phyloP scores from a whole-genome alignment of 1,140 invertebrate genomes.

The Trichonephila clavipes region DNA sequence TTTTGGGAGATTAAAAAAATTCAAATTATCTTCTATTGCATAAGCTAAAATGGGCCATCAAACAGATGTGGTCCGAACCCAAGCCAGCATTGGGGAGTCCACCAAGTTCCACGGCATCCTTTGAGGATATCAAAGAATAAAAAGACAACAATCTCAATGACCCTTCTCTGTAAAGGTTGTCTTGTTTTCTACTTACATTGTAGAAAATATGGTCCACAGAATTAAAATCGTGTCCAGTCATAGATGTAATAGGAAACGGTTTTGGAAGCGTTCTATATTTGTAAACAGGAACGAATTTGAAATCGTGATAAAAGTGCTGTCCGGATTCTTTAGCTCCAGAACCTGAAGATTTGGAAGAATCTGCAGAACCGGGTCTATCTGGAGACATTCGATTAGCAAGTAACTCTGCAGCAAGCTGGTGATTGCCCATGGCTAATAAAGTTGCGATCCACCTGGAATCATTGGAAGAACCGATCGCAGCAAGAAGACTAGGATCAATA shows the following conservation, averaged over 20 bases:
- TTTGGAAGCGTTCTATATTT: not conserved
- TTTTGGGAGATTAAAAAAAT: no score
- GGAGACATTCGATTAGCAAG: not conserved
- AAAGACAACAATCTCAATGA: constrained; percentile 62
- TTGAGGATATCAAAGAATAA: not conserved
- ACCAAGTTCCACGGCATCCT: constrained; percentile 70
- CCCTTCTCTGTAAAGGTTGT: not conserved
- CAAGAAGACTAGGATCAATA: not conserved
- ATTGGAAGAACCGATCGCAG: not conserved
- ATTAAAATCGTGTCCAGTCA: constrained; percentile 46
- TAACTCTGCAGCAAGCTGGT: not conserved
- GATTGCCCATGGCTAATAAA: not conserved
- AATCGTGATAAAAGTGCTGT: constrained; percentile 23
- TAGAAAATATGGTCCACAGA: constrained; percentile 71
- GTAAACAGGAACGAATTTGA: constrained; percentile 57
- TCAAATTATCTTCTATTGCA: not conserved
- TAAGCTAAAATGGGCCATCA: constrained; percentile 76
- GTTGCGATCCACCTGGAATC: constrained; percentile 17
- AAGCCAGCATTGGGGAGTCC: constrained; percentile 77
- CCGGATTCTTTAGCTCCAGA: not conserved
- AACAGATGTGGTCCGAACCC: constrained; percentile 78
- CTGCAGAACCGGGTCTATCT: not conserved
- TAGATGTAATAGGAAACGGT: constrained; percentile 16
- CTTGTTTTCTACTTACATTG: not conserved
- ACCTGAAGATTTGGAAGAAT: not conserved